Percentiles rank a stretch among this genome's conserved stretches.
These are phyloP conservation scores for Eristalis intricaria DNA, from an alignment of 2,888 invertebrate genomes.

Conservation along the genomic window DNA sequence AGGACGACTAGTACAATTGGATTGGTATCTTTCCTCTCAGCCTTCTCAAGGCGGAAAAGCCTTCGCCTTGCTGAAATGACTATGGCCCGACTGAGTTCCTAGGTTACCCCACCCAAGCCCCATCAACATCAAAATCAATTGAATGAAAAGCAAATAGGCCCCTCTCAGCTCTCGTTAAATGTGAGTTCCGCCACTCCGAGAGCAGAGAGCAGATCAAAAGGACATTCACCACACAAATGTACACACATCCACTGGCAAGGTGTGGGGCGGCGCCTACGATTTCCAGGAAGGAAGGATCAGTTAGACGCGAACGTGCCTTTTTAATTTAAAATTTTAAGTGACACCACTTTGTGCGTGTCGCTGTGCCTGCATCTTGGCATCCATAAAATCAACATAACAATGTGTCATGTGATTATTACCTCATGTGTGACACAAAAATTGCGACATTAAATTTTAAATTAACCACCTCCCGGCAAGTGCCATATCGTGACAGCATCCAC, in stretches of 20 bases:
- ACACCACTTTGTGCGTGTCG: constrained; percentile 50
- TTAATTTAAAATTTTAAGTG: constrained; percentile 66
- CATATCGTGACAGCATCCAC: neutral
- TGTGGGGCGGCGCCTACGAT: neutral
- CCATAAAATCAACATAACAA: constrained; percentile 72
- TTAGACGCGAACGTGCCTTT: constrained; percentile 18
- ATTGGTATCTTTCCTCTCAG: no score
- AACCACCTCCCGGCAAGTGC: constrained; percentile 57
- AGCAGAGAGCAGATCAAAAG: constrained; percentile 6
- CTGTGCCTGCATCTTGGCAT: constrained; percentile 28
- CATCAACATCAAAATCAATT: neutral
- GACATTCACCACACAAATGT: constrained; percentile 20
- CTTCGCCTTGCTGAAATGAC: no score
- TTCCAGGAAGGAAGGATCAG: neutral
- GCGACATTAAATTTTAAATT: constrained; percentile 71
- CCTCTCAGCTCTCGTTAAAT: neutral
- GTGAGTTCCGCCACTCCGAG: no score
- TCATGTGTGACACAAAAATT: constrained; percentile 71
- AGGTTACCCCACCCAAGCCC: neutral
- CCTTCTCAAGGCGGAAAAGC: no score
- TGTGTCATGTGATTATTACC: constrained; percentile 72
- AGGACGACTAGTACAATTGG: no score
- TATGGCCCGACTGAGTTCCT: no score
- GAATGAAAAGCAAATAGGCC: neutral
- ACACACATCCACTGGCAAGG: neutral